Conservation (phyloP, 2,797 vertebrate genomes). For the Tapirus indicus region DNA sequence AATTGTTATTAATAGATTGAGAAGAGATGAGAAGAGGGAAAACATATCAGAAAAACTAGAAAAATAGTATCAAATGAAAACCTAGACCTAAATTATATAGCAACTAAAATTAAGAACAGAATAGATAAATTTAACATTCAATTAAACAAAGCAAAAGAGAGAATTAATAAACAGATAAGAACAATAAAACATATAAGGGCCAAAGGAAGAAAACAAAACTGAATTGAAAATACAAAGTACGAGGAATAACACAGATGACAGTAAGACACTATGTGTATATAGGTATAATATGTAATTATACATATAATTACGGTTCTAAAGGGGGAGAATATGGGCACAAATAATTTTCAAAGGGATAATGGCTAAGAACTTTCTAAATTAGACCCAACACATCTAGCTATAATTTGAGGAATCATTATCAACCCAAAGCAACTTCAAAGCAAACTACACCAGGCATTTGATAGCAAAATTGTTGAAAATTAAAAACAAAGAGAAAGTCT, state of each 20-base stretch:
- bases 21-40: background rate
- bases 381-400: background rate
- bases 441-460: background rate
- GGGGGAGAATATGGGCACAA: background rate
- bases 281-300: no score
- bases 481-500: background rate
- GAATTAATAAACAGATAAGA: background rate
- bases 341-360: background rate
- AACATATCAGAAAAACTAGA: background rate
- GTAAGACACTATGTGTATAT: background rate
- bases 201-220: background rate
- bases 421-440: background rate
- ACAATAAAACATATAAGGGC: background rate
- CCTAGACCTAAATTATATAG: background rate
- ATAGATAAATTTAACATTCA: background rate
- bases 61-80: background rate
- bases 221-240: background rate
- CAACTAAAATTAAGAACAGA: background rate
- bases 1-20: background rate
- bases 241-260: background rate
- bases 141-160: background rate
- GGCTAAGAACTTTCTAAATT: background rate
- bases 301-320: background rate
- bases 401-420: background rate
- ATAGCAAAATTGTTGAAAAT: background rate